Base-by-base conservation (phyloP, 2,113 vertebrate species). In the Panthera uncia region DNA sequence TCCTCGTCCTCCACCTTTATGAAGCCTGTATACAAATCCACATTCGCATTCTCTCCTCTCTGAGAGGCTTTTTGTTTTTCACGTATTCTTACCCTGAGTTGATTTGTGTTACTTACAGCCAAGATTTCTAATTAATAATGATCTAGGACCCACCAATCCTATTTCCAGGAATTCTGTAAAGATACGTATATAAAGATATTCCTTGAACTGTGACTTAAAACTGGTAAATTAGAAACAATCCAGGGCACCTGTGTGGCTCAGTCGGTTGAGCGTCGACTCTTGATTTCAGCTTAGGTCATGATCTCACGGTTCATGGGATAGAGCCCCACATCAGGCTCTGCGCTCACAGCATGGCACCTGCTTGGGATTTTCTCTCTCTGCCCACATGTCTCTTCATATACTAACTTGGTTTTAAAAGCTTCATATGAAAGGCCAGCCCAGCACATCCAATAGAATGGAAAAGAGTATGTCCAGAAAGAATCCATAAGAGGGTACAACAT, bases 181-280 rank as follows among this genome's bases (percentile, higher is more conserved):
- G 57, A 61, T 61, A 61, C 57, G 23, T 61, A 61, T 23, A 61
- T 61, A 16, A 83, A 93, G 48, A 25, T 93, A 76, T 45, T 78
- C 76, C 45, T 73, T 63, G 16, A 78, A 81, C 82, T 69, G 3
- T 61, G 81, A 82, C 52, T 81, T 76, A 18, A 13, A 89, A 15
- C 76, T 92, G 6, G 33, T n/a, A 41, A 92, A 57, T 80, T 92
- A 84, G 73, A 71, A 89, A 84, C 82, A 29, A 63, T 73, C 8
- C 41, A 61, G 21, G 57, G 57, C 57, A 23, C 21, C 57, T 61
- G 21, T 7, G 57, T 61, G 57, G 57, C 57, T 61, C 8, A 61
- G 57, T 57, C 5, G 19, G 55, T 57, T 57, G 55, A 57, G 55
- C 55, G 21, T 21, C 21, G 18, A 61, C 57, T 23, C 19, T 61